Percentiles rank a stretch among this genome's conserved stretches.
phyloP scores from a whole-genome alignment of 2,888 invertebrate genomes.

The Sepioteuthis lessoniana region DNA sequence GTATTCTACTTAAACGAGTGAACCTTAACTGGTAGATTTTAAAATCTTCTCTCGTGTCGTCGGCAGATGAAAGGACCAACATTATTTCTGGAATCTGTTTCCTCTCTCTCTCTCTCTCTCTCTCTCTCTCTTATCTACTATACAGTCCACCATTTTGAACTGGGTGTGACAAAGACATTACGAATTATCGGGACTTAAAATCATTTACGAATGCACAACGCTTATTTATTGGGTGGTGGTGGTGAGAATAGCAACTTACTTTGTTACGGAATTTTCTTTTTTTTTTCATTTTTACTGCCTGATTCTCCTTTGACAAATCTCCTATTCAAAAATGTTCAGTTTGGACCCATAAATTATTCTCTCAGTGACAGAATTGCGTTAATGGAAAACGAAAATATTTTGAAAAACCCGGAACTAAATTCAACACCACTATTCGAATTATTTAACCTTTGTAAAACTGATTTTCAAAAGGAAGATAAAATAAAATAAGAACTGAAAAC shows the following conservation, averaged over 20 bases:
- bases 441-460: background rate
- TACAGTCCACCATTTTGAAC: background rate
- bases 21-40: no score
- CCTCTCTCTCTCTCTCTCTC: background rate
- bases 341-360: background rate
- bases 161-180: background rate
- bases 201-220: background rate
- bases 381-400: background rate
- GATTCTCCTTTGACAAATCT: background rate
- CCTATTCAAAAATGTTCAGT: background rate
- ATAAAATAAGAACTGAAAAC: no score
- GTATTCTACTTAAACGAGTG: no score
- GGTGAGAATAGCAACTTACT: background rate
- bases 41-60: no score
- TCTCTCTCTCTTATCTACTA: no score
- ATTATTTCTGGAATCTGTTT: background rate
- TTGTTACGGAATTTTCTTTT: background rate
- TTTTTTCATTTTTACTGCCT: background rate
- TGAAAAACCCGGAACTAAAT: no score
- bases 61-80: background rate
- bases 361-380: background rate
- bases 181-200: background rate
- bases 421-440: no score
- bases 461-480: background rate
- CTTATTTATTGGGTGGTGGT: background rate